Conservation (phyloP, 2,113 vertebrate genomes). For the Egretta garzetta region DNA sequence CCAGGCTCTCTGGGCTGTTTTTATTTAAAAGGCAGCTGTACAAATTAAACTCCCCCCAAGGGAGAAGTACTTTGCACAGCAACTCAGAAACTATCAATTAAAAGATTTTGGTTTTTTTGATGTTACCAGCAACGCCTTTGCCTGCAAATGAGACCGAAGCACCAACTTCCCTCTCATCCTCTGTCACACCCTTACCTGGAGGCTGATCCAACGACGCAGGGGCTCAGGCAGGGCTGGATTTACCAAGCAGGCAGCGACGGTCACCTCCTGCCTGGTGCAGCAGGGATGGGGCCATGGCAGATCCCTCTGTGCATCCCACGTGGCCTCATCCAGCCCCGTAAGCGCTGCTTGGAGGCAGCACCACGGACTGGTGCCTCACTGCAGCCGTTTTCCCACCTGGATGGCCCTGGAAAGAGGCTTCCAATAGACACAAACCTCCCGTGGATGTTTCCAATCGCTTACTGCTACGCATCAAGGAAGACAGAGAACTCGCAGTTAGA, state of each 20-base stretch:
- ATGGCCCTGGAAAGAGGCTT: background rate
- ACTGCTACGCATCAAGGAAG: background rate
- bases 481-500: background rate
- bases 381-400: background rate
- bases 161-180: background rate
- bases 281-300: background rate
- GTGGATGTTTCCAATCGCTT: fast-evolving
- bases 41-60: background rate
- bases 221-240: background rate
- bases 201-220: fast-evolving
- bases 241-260: background rate
- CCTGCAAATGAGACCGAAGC: background rate
- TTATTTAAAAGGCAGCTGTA: background rate
- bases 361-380: fast-evolving
- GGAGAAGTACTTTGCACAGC: background rate
- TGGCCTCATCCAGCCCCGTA: background rate
- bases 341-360: background rate
- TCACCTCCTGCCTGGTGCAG: background rate
- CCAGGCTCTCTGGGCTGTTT: background rate
- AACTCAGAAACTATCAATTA: background rate
- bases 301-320: background rate
- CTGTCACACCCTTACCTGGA: background rate
- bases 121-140: background rate
- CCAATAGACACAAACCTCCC: background rate
- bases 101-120: background rate